Base-by-base conservation (phyloP, 2,797 vertebrate species). In the Argyrosomus regius region DNA sequence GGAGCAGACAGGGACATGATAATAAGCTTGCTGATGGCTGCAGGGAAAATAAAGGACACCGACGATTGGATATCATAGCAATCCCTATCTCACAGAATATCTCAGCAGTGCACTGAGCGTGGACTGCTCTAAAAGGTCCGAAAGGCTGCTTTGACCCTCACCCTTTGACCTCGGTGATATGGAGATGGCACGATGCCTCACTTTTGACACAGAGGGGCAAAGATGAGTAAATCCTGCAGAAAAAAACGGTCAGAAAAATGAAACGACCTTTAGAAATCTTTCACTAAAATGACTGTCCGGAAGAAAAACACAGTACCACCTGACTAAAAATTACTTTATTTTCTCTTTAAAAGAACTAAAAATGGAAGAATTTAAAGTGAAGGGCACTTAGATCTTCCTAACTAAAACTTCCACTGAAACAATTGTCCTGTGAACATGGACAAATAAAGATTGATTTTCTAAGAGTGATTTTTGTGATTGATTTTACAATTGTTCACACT, bases 1-100 rank as follows among this genome's bases (percentile, higher is more conserved):
- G 17, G 71, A 85, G 89, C 87, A 93, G 91, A 93, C 91, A 88
- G 85, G 82, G 87, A 91, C 90, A 91, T 90, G 92, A 91, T 94
- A 94, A 94, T 93, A 92, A 91, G 93, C 89, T 66, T 39, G 81
- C 84, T 91, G 88, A 94, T 91, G 89, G 88, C 93, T 89, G 89
- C 85, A 58, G 91, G 90, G 89, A 86, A 87, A 89, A 89, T 86
- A 91, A 91, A 90, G 83, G 85, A 89, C 84, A 83, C 76, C 20
- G 46, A 79, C 84, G 64, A 88, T 83, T 87, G 88, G 87, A 81
- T 90, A 91, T 91, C 88, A 76, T 58, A 83, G 81, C 88, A 77
- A 75, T 88, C 61, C 57, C 68, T 75, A 87, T 89, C 91, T 79
- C 73, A 46, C 76, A 77, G 75, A 72, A 77, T 88, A 77, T 87